Conservation (phyloP, 2,113 vertebrate genomes). For the Hipposideros armiger region DNA sequence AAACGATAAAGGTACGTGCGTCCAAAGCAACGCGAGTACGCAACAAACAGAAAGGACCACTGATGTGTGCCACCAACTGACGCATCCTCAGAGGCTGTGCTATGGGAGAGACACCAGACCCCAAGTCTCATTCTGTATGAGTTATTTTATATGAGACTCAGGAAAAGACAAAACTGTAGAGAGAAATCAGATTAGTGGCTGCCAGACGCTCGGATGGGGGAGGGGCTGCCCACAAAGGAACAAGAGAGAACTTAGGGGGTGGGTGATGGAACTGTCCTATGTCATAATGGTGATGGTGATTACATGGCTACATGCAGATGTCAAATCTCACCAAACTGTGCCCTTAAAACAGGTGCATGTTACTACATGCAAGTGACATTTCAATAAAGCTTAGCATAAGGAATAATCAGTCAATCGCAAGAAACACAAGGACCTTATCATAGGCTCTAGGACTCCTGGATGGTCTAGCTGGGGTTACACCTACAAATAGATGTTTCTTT, state of each 20-base stretch:
- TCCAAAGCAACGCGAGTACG: too few species aligned
- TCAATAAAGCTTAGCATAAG: neutral
- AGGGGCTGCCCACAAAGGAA: neutral
- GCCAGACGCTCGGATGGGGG: neutral
- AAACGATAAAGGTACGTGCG: too few species aligned
- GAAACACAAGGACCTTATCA: neutral
- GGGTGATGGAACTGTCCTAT: neutral
- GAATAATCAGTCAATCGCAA: neutral
- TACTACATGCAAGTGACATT: neutral
- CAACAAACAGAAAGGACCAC: neutral
- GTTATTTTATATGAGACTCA: neutral
- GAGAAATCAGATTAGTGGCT: neutral
- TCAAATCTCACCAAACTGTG: neutral
- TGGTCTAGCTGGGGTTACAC: neutral
- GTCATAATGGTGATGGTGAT: neutral
- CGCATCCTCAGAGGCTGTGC: too few species aligned
- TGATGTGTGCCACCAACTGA: accelerated
- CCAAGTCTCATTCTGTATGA: neutral
- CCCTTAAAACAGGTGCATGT: neutral
- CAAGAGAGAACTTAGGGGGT: neutral
- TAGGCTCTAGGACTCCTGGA: neutral
- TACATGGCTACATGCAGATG: accelerated
- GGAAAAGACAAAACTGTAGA: neutral
- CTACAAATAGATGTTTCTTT: neutral
- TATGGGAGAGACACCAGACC: neutral